Base-by-base conservation (phyloP, 2,113 vertebrate genomes). In the Sialia sialis region DNA sequence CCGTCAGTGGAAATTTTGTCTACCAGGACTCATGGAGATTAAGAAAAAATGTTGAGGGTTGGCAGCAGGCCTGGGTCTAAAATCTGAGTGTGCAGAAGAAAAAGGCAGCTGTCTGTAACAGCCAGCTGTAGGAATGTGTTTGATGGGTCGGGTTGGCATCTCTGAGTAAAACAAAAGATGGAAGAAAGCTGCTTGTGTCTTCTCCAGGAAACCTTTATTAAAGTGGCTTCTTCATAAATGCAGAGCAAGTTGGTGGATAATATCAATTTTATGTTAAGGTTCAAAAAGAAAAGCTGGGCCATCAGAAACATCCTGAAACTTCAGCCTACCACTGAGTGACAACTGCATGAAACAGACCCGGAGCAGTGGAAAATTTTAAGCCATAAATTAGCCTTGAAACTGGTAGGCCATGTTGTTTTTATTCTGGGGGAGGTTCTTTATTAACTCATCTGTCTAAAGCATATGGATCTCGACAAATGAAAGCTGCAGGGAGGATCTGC, bases 361-460 rank as follows among this genome's bases (percentile, higher is more conserved):
- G 76, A 78, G 67, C 69, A 91, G 90, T 95, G 84, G 91, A 96
- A 93, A 70, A 92, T 85, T 95, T 91, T 92, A 89, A 94, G 93
- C 74, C 25, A 46, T 95, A 73, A 94, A 95, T 97, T 94, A 83
- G 60, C 64, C 74, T 92, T 84, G 69, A 89, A 93, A 76, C 41
- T 39, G 84, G 64, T 87, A 75, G 80, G 72, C 82, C 78, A 66
- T 66, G 67, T 11, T 94, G 82, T 30, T 97, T 78, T 97, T 89
- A 93, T 95, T 95, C 81, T 92, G 77, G 55, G 32, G 67, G 51
- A 93, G 76, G 48, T 67, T 69, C 93, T 96, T 86, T 94, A 94
- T 95, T 84, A 95, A 87, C 63, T 98, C 86, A 96, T 96, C 93
- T 95, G 39, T 95, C 88, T 89, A 92, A 97, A 96, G n/a, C 86